phyloP scores from a whole-genome alignment of 2,888 invertebrate genomes.

The Hirtodrosophila trivittata region DNA sequence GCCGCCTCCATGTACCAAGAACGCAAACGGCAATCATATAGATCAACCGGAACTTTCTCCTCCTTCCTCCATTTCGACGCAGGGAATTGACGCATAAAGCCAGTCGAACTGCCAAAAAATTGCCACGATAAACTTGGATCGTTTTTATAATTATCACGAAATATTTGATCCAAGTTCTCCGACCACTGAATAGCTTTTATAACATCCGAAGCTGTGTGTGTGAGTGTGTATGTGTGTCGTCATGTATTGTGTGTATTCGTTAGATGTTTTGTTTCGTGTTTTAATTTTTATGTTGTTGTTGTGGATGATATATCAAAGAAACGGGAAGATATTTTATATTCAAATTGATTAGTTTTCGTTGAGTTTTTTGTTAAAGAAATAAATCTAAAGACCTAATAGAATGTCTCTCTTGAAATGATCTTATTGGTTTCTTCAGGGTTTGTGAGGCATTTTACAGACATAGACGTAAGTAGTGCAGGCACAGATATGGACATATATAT shows the following conservation, averaged over 20 bases:
- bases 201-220: slow-evolving; percentile 89
- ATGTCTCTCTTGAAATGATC: slow-evolving; percentile 16
- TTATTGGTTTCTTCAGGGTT: slow-evolving; percentile 8
- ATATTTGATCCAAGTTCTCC: slow-evolving; percentile 94
- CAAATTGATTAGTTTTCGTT: slow-evolving; percentile 58
- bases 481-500: slow-evolving; percentile 51
- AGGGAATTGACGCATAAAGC: slow-evolving; percentile 98
- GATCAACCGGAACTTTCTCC: slow-evolving; percentile 90
- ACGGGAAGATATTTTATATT: slow-evolving; percentile 61
- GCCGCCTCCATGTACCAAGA: slow-evolving; percentile 99
- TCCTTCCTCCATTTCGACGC: slow-evolving; percentile 92
- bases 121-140: slow-evolving; percentile 98
- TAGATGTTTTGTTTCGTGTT: too few relatives aligned
- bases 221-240: slow-evolving; percentile 47
- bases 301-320: slow-evolving; percentile 44
- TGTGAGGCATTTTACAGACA: slow-evolving; percentile 30
- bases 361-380: too few relatives aligned
- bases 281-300: slow-evolving; percentile 19
- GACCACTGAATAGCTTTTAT: slow-evolving; percentile 98
- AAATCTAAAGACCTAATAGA: slow-evolving; percentile 30
- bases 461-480: slow-evolving; percentile 56
- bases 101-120: slow-evolving; percentile 98
- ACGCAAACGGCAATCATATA: slow-evolving; percentile 97
- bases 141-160: slow-evolving; percentile 92
- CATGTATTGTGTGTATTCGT: too few relatives aligned